Conservation (phyloP, 2,797 vertebrate genomes). For the Myiotriccus ornatus region DNA sequence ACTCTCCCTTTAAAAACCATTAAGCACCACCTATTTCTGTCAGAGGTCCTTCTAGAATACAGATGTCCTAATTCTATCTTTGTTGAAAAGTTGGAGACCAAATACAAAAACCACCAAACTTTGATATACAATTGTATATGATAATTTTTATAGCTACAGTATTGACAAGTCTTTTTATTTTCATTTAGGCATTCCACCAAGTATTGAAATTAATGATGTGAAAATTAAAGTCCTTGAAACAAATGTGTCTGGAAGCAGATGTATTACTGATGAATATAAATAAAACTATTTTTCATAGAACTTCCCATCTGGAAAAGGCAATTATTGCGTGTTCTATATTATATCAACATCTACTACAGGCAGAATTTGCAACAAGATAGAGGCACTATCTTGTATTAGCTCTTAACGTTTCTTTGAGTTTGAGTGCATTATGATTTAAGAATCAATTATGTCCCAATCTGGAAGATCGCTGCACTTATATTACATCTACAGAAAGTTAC, state of each 20-base stretch:
- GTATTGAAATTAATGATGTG: background rate
- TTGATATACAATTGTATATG: background rate
- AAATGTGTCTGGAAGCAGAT: background rate
- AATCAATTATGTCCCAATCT: background rate
- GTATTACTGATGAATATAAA: background rate
- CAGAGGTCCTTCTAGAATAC: background rate
- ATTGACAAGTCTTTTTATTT: background rate
- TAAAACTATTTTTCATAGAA: conserved; percentile 25
- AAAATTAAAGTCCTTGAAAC: background rate
- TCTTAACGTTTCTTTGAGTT: background rate
- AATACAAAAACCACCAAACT: background rate
- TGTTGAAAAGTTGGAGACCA: background rate
- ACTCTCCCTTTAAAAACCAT: background rate
- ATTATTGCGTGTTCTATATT: background rate
- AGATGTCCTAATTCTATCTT: background rate
- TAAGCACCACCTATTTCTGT: background rate
- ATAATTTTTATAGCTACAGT: background rate
- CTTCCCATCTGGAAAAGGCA: conserved; percentile 29
- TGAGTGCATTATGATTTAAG: background rate
- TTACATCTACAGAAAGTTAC: background rate
- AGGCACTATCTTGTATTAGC: background rate
- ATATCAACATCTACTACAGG: background rate
- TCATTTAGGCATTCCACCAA: background rate
- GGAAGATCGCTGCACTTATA: background rate
- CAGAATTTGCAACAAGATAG: background rate